Conservation (phyloP, 2,888 invertebrate genomes). For the Caenorhabditis sp. region DNA sequence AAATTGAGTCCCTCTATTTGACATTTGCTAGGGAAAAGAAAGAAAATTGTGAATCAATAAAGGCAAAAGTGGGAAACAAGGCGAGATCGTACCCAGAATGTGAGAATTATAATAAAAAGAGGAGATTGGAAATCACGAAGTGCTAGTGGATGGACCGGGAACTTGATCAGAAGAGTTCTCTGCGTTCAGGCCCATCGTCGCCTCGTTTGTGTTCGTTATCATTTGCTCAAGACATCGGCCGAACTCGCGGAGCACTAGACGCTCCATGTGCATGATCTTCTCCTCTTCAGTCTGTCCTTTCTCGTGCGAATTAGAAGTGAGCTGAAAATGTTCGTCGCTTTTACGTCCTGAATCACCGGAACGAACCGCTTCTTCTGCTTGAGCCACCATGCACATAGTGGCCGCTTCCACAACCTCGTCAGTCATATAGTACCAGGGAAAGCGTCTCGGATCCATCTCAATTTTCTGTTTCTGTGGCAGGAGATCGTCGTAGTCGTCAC, state of each 20-base stretch:
- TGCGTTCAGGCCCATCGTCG: constrained; percentile 8
- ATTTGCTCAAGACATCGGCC: constrained; percentile 94
- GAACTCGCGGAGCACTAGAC: constrained; percentile 92
- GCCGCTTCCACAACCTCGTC: constrained; percentile 96
- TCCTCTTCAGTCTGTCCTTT: constrained; percentile 39
- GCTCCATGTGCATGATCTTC: constrained; percentile 81
- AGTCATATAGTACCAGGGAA: constrained; percentile 91
- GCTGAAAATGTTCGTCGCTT: constrained; percentile 11
- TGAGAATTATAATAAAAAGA: background rate
- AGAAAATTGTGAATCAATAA: constrained; percentile 23
- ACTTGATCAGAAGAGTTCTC: background rate
- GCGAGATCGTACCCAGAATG: background rate
- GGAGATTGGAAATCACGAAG: background rate
- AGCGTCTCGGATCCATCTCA: constrained; percentile 55
- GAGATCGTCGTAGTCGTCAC: constrained; percentile 45
- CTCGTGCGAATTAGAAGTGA: constrained; percentile 11
- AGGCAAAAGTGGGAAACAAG: background rate
- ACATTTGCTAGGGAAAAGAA: constrained; percentile 8
- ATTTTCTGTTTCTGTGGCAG: constrained; percentile 34
- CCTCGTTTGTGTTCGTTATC: constrained; percentile 84
- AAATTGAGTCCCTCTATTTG: constrained; percentile 9
- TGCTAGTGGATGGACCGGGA: constrained; percentile 18
- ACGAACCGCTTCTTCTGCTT: constrained; percentile 87
- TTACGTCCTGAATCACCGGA: background rate
- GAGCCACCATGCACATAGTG: constrained; percentile 94